Evolutionary conservation across 2,888 invertebrate genomes (phyloP), one percentile per base, ranked within the genome.

Genomic region (Acrobasis suavella): DNA sequence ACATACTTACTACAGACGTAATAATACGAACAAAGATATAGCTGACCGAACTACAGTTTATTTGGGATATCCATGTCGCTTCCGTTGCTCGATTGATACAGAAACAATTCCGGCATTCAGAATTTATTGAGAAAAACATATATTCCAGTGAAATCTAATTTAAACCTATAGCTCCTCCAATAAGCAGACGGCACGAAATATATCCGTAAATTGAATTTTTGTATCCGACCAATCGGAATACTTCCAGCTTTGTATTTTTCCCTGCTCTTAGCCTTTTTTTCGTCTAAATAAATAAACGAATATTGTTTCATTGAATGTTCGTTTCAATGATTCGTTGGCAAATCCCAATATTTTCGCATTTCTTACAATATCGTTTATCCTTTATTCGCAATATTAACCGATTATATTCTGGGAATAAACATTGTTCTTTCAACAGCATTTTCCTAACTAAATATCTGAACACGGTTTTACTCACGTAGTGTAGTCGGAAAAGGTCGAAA

Each of bases 101-200:
- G 6, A 46, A 46, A 46, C 46, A 46, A 46, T 6, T 12, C 46
- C 46, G n/a, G n/a, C n/a, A n/a, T n/a, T 46, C n/a, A n/a, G 46
- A n/a, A 46, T 46, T 46, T 46, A 46, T 46, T 46, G 46, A 10
- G 46, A 46, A 46, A 6, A 46, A 6, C 14, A 14, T 14, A 46
- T 46, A n/a, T 46, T n/a, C 14, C 2, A 6, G 14, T 14, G 9
- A 14, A n/a, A 10, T 46, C 46, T 46, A 46, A 46, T 46, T 46
- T 46, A 46, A 12, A 46, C 46, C n/a, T 46, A 46, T 46, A 14
- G 46, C 15, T 55, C 16, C 55, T 9, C 16, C 55, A 55, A 55
- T 65, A 64, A 64, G 61, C 64, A 67, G 62, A 62, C 60, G 62
- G 55, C 64, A 55, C 65, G 38, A 64, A 65, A 67, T 67, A 67